These are phyloP conservation scores for Podabrus alpinus DNA, from an alignment of 2,888 invertebrate species.

Conservation along the genomic window DNA sequence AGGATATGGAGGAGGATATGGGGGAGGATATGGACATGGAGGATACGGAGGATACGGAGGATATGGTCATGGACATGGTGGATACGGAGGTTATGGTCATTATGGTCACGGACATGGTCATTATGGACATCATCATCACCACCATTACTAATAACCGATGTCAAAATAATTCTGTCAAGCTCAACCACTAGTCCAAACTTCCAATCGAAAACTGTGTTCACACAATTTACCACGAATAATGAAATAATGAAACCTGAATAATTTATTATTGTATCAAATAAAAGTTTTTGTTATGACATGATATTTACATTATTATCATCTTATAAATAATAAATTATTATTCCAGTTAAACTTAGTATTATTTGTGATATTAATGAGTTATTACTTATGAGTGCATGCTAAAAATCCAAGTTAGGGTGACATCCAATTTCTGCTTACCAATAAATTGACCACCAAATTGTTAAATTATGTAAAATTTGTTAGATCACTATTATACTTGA, in stretches of 20 bases:
- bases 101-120: neutral
- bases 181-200: neutral
- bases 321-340: neutral
- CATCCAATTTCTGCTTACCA: neutral
- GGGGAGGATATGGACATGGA: neutral
- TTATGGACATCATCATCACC: no score
- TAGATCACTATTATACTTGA: neutral
- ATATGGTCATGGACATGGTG: neutral
- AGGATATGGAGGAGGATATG: constrained; percentile 12
- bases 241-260: neutral
- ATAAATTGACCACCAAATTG: neutral
- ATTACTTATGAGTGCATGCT: neutral
- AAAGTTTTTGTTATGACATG: neutral
- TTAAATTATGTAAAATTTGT: neutral
- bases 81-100: neutral
- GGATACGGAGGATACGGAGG: neutral
- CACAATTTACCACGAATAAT: neutral
- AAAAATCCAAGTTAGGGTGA: neutral
- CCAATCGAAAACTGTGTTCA: neutral
- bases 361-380: neutral
- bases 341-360: neutral
- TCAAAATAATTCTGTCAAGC: neutral
- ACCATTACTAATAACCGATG: neutral
- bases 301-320: neutral
- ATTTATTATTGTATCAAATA: neutral